Conservation (phyloP, 2,797 vertebrate species). For the Brachyrhaphis roseni region DNA sequence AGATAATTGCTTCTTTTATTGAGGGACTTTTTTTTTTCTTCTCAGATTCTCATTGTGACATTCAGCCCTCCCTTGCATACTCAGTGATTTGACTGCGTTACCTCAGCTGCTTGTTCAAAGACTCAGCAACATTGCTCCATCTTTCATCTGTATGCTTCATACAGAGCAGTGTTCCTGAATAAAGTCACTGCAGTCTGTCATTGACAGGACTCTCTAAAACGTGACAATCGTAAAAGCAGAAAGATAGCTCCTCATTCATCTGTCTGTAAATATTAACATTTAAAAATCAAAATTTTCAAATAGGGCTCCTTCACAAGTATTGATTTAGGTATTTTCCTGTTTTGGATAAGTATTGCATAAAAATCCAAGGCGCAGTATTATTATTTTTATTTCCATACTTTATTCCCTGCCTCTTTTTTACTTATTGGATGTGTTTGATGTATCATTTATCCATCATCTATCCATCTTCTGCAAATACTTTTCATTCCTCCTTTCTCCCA, state of each 20-base stretch:
- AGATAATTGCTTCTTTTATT: background rate
- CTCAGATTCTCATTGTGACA: background rate
- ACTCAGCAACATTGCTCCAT: conserved; percentile 3
- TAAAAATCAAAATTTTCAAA: conserved; percentile 7
- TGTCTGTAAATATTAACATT: conserved; percentile 2
- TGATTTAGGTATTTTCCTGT: background rate
- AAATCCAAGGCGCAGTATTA: background rate
- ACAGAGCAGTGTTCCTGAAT: conserved; percentile 5
- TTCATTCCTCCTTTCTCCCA: background rate
- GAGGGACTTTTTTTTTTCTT: background rate
- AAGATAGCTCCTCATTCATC: background rate
- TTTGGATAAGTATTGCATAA: background rate
- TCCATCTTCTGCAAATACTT: background rate
- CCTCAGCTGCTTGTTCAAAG: conserved; percentile 9
- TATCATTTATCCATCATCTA: background rate
- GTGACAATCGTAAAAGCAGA: background rate
- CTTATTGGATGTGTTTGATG: background rate
- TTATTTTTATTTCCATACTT: background rate
- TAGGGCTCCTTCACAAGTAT: background rate
- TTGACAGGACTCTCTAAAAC: background rate
- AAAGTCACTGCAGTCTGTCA: background rate
- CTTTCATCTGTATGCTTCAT: background rate
- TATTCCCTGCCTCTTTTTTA: background rate
- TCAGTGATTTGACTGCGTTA: background rate
- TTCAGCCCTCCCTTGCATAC: conserved; percentile 1